Evolutionary conservation across 2,888 invertebrate genomes (phyloP).

Genomic region (Escarpia spicata): DNA sequence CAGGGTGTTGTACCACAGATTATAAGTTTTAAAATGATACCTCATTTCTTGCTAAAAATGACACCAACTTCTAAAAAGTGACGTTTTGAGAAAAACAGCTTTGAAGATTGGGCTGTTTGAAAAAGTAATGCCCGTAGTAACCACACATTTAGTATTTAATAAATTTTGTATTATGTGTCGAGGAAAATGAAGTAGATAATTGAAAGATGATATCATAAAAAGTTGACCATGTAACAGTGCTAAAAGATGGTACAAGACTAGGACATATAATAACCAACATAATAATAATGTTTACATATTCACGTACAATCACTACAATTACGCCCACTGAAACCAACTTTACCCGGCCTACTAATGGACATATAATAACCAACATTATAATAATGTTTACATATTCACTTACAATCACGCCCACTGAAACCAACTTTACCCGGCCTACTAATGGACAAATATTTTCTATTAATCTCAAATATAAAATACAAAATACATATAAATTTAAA

Average conservation of each 20-base stretch:
- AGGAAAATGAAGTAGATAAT: too few species aligned
- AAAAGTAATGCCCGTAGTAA: too few species aligned
- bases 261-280: background rate
- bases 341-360: background rate
- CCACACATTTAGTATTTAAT: too few species aligned
- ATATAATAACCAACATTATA: too few species aligned
- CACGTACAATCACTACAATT: background rate
- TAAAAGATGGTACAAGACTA: background rate
- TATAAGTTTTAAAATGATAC: too few species aligned
- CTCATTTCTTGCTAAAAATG: too few species aligned
- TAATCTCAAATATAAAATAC: background rate
- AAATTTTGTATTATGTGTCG: too few species aligned
- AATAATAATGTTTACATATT: background rate
- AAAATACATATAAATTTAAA: background rate
- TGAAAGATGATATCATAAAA: background rate
- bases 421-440: background rate
- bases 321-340: background rate
- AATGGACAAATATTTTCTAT: background rate
- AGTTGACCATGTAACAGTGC: background rate
- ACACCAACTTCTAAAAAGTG: too few species aligned
- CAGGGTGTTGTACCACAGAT: too few species aligned
- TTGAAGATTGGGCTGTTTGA: too few species aligned
- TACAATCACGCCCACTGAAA: too few species aligned
- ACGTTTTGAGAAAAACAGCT: too few species aligned
- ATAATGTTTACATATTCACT: background rate